Conservation (phyloP, 2,113 vertebrate species). For the Blennius ocellaris region DNA sequence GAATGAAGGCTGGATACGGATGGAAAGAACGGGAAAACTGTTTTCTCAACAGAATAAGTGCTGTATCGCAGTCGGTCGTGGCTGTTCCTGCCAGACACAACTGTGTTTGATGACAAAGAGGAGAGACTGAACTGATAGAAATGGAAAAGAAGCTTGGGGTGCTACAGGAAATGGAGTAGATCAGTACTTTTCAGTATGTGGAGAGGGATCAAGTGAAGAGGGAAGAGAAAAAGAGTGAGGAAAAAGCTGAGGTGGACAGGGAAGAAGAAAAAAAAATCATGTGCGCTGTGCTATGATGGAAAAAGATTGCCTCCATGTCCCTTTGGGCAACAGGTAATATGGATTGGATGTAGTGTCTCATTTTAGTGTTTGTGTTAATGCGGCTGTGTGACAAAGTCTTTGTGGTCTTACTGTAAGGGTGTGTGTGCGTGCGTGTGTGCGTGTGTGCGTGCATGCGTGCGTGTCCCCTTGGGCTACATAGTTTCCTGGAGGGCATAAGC, state of each 20-base stretch:
- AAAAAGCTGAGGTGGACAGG: too few relatives aligned
- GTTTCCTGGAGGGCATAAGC: slow-evolving; percentile 41
- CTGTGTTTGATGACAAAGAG: slow-evolving; percentile 12
- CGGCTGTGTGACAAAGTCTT: neutral
- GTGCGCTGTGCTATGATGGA: neutral
- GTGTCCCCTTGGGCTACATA: slow-evolving; percentile 13
- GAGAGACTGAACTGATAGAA: slow-evolving; percentile 6
- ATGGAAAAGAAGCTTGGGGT: neutral
- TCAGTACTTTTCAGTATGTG: slow-evolving; percentile 16
- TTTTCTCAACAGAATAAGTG: neutral
- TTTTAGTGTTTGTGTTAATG: slow-evolving; percentile 2
- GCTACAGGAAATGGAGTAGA: slow-evolving; percentile 6
- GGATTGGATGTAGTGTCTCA: neutral
- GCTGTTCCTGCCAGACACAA: slow-evolving; percentile 5
- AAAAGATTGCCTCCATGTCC: neutral
- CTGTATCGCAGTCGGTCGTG: neutral
- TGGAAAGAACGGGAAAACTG: neutral
- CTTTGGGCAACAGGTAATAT: slow-evolving; percentile 10
- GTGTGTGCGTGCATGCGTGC: slow-evolving; percentile 4
- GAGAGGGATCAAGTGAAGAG: neutral
- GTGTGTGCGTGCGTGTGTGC: neutral
- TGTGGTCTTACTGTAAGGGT: slow-evolving; percentile 6
- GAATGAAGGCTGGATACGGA: neutral
- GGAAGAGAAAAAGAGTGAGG: neutral
- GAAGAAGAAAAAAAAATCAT: neutral